Evolutionary conservation across 2,797 vertebrate species (phyloP), one percentile per base, ranked within the genome.

Genomic region (Ctenosaura bakeri): DNA sequence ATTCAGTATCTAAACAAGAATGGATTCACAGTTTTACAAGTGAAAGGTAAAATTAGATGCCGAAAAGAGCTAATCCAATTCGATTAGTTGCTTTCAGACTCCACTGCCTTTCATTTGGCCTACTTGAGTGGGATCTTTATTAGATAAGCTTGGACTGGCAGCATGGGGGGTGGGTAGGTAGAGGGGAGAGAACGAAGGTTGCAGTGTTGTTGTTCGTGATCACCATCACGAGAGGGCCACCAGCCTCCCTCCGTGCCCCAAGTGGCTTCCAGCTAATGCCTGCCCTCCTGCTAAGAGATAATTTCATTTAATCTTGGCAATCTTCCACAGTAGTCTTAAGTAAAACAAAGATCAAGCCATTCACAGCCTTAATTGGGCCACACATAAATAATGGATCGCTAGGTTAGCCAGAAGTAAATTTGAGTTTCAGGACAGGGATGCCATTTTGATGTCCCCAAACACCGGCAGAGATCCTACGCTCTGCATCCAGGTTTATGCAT

Each of bases 321-420:
- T 96, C 96, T 96, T 96, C 93, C 0, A 50, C 93, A 85, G 16
- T 91, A 91, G 93, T 87, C 95, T 94, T 95, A 94, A 95, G 94
- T 42, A 95, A 97, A 97, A 96, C 95, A 97, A 95, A 96, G 96
- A 97, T 97, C 96, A 95, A 96, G 95, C 94, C 92, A 84, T 95
- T 97, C 96, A 81, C 96, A 96, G 88, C 96, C 95, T 95, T 97
- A 96, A 97, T 97, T 96, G 97, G 95, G 92, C 95, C 95, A 81
- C 93, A 94, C 94, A 92, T 96, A 97, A 97, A 96, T 96, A 97
- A 97, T 89, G 95, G 96, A 94, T 96, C 95, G 91, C 93, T 1
- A 91, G 96, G 94, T 97, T 95, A 96, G 94, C 79, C 62, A 2
- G 93, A 90, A 95, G 96, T 42, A 6, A 24, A 90, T 86, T 94